Percentiles rank a stretch among this genome's conserved stretches.
Evolutionary conservation across 2,888 invertebrate species (phyloP).

Genomic region (Beris morrisii): DNA sequence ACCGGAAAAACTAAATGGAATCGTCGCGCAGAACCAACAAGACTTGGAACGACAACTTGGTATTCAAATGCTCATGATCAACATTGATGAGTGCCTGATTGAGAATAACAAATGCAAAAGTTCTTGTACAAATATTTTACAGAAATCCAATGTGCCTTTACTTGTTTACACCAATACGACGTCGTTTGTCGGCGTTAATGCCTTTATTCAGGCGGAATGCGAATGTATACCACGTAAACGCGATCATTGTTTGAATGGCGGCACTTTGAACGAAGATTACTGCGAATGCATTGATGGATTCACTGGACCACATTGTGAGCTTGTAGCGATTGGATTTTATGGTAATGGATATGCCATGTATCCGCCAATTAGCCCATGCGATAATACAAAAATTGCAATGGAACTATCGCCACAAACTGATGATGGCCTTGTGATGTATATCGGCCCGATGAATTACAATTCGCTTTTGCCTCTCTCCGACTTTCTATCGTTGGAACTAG

Average conservation of each 20-base stretch:
- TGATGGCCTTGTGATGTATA: constrained; percentile 86
- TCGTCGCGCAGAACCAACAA: constrained; percentile 72
- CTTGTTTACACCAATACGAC: constrained; percentile 91
- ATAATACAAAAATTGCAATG: constrained; percentile 77
- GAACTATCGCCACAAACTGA: constrained; percentile 76
- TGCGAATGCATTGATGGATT: constrained; percentile 82
- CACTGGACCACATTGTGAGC: constrained; percentile 88
- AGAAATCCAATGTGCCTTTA: constrained; percentile 72
- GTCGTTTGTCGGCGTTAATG: constrained; percentile 90
- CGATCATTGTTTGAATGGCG: constrained; percentile 76
- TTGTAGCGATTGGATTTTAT: constrained; percentile 81
- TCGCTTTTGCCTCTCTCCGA: constrained; percentile 71
- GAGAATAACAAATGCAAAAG: constrained; percentile 69
- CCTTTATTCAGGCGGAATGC: constrained; percentile 79
- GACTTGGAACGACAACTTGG: constrained; percentile 72
- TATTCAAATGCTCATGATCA: constrained; percentile 80
- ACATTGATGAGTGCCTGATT: constrained; percentile 86
- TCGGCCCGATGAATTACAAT: constrained; percentile 77
- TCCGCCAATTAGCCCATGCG: constrained; percentile 82
- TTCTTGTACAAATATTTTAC: constrained; percentile 80
- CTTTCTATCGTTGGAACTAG: constrained; percentile 86
- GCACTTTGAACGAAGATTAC: constrained; percentile 63
- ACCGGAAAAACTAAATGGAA: constrained; percentile 83
- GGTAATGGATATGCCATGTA: constrained; percentile 95
- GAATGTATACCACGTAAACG: constrained; percentile 60